Base-by-base conservation (phyloP, 2,113 vertebrate genomes). In the Eurypyga helias region DNA sequence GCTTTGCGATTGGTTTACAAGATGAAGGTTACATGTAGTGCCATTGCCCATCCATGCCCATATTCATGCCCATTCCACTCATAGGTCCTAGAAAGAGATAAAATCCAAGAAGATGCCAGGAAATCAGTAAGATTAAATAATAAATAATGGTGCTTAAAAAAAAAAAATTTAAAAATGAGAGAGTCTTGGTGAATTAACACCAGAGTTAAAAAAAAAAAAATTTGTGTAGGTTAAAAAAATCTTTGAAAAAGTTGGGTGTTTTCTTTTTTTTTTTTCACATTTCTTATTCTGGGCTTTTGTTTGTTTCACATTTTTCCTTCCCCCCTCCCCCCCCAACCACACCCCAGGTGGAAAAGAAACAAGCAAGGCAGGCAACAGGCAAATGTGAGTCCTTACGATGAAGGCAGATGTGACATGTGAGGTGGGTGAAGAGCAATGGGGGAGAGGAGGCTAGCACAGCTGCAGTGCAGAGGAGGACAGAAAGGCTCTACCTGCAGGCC, bases 41-140 rank as follows among this genome's bases (percentile, higher is more conserved):
- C 99, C 99, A 99, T 98, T 99, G 99, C 98, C 99, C 99, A 98
- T 99, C 99, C 99, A 99, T 99, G 98, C 99, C 99, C 99, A 99
- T 99, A 99, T 99, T 99, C 99, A 99, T 99, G 98, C 99, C 99
- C 99, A 99, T 99, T 99, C 99, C 99, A 99, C 99, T 99, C 99
- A 99, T 99, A 98, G 99, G 99, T 98, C 99, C 99, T 99, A 98
- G 98, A 99, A 99, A 97, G 98, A 99, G 98, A 99, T 97, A 99
- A 98, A 99, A 97, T 98, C 98, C 99, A 93, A 99, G 97, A 98
- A 97, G 97, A 99, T 98, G 98, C 98, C 98, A 83, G 97, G 93
- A 98, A 98, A 98, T 98, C 98, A 99, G 98, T 34, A 61, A 88
- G 48, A 96, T 96, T 71, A 95, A 96, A 98, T 96, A 92, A 96